Base-by-base conservation (phyloP, 2,888 invertebrate genomes). In the Drosophila tanythrix region DNA sequence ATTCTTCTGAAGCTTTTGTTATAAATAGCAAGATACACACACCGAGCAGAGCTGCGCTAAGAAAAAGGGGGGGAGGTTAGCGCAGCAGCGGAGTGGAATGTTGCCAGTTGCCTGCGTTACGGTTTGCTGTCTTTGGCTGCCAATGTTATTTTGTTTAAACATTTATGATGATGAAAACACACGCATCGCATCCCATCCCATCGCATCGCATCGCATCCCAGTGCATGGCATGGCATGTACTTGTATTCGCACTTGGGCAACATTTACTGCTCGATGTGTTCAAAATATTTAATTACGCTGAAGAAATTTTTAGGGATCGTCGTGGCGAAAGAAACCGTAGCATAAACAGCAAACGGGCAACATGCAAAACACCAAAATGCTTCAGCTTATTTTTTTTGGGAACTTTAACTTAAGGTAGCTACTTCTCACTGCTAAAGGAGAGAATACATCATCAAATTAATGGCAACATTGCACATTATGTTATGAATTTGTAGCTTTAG, bases 21-120 rank as follows among this genome's bases (percentile, higher is more conserved):
- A 91, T 90, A 90, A 92, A 92, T 91, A 91, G 91, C 88, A 81
- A 80, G 79, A 83, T 77, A 82, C 86, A 85, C 86, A 89, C 85
- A 84, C 88, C 74, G 88, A 78, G 74, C 82, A 71, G 71, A 59
- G 73, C 51, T 61, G 50, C 55, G 71, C 48, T 51, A n/a, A 53
- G 48, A 46, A n/a, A 13, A 46, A 10, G 3, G 27, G 60, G 31
- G 58, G 29, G 53, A n/a, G 55, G 25, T n/a, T 36, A 4, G 51
- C 29, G 52, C n/a, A 40, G 35, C 56, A n/a, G 40, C 18, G 13
- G 31, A 48, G 43, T 36, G 53, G 27, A 27, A 43, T 40, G 59
- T 25, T n/a, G 57, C 35, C 56, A 58, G 63, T 64, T 73, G 73
- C 65, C 66, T 72, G 51, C 13, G 48, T 64, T 62, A 65, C 73